Evolutionary conservation across 2,113 vertebrate species (phyloP).

Genomic region (Octodon degus): DNA sequence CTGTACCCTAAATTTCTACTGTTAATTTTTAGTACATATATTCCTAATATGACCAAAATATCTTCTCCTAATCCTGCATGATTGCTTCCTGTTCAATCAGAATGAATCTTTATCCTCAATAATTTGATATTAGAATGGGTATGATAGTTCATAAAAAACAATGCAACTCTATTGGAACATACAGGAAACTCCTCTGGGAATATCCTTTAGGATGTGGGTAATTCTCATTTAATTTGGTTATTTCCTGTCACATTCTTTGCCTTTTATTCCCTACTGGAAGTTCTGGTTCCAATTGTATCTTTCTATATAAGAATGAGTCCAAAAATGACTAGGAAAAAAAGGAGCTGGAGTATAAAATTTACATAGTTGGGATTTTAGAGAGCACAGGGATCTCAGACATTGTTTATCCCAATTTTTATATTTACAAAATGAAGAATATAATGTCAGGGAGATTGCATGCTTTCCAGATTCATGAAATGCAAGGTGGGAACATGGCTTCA

Average conservation of each 20-base stretch:
- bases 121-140: neutral
- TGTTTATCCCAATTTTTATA: neutral
- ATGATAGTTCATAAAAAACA: neutral
- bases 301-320: neutral
- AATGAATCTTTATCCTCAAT: neutral
- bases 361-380: neutral
- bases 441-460: neutral
- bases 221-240: neutral
- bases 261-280: neutral
- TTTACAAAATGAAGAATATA: neutral
- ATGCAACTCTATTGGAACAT: neutral
- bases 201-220: neutral
- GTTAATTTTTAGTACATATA: neutral
- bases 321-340: neutral
- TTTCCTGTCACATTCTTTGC: neutral
- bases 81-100: neutral
- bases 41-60: slow-evolving; percentile 47
- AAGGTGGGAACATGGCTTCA: neutral
- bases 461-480: neutral
- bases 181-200: neutral
- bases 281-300: neutral
- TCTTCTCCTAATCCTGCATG: slow-evolving; percentile 15
- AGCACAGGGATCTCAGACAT: neutral
- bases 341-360: neutral
- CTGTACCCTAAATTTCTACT: slow-evolving; percentile 13